Percentiles rank a stretch among this genome's conserved stretches.
phyloP scores from a whole-genome alignment of 2,888 invertebrate species.

The Rhaphigaster nebulosa region DNA sequence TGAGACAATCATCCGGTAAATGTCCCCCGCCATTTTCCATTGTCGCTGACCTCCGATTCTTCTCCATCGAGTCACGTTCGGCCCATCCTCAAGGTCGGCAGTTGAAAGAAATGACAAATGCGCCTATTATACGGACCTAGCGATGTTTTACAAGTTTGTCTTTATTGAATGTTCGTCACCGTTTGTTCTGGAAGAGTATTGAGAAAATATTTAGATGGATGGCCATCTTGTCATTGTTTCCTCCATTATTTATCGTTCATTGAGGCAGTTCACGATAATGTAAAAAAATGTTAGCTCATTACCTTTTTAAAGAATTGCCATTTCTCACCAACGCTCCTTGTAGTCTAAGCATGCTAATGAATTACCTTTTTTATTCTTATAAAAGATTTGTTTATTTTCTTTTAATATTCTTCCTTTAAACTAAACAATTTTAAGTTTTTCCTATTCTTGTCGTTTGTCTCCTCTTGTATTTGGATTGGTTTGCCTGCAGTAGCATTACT shows the following conservation, averaged over 20 bases:
- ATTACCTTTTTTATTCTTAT: neutral
- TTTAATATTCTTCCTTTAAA: neutral
- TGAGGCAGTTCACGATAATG: neutral
- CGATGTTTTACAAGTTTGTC: constrained; percentile 38
- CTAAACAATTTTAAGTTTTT: no score
- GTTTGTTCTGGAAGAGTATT: neutral
- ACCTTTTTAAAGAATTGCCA: neutral
- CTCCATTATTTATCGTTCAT: constrained; percentile 19
- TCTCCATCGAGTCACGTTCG: neutral
- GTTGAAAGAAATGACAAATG: constrained; percentile 27
- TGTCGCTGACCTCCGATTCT: neutral
- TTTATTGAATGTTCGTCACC: constrained; percentile 11
- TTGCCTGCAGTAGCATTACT: no score
- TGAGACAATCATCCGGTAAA: constrained; percentile 26
- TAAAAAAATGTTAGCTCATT: constrained; percentile 5
- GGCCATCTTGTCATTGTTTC: neutral
- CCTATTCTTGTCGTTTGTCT: no score
- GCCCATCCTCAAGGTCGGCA: constrained; percentile 2
- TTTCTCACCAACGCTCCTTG: neutral
- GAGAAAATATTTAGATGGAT: constrained; percentile 29
- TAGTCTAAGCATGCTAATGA: neutral
- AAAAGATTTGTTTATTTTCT: neutral
- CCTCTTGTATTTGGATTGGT: no score
- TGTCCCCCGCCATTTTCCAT: neutral
- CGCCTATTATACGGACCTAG: neutral